These are phyloP conservation scores for Pogonocherus hispidulus DNA, from an alignment of 2,888 invertebrate genomes.

Conservation along the genomic window DNA sequence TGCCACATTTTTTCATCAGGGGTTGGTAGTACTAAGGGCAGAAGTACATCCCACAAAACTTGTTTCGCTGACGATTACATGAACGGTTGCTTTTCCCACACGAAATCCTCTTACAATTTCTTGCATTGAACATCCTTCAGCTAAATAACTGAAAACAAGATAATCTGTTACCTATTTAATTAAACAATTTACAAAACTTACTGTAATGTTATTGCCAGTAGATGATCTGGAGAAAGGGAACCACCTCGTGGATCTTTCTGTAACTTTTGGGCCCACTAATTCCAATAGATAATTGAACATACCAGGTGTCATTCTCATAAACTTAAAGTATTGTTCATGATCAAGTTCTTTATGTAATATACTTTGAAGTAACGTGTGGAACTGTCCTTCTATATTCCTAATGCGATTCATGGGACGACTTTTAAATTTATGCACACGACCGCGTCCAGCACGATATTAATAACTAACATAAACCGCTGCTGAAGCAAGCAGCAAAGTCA, in stretches of 20 bases:
- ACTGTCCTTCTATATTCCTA: neutral
- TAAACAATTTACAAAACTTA: conserved; percentile 6
- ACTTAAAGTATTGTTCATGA: conserved; percentile 9
- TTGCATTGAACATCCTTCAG: conserved; percentile 27
- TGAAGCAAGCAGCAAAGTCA: neutral
- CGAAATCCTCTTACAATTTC: conserved; percentile 22
- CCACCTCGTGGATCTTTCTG: conserved; percentile 6
- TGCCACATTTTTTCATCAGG: conserved; percentile 3
- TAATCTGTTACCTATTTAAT: neutral
- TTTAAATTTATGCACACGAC: neutral
- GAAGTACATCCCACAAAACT: conserved; percentile 16
- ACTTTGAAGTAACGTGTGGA: neutral
- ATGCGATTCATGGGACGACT: conserved; percentile 11
- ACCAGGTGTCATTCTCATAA: conserved; percentile 6
- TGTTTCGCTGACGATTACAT: conserved; percentile 19
- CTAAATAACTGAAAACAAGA: conserved; percentile 16
- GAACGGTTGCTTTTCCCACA: conserved; percentile 29
- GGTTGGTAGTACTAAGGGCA: neutral
- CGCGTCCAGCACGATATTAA: neutral
- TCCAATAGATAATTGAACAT: conserved; percentile 1
- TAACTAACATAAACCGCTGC: neutral
- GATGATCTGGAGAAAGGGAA: neutral
- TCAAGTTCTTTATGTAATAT: neutral
- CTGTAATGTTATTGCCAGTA: conserved; percentile 10
- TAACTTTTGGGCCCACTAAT: conserved; percentile 5